Evolutionary conservation across 2,888 invertebrate species (phyloP).

Genomic region (Thera britannica): DNA sequence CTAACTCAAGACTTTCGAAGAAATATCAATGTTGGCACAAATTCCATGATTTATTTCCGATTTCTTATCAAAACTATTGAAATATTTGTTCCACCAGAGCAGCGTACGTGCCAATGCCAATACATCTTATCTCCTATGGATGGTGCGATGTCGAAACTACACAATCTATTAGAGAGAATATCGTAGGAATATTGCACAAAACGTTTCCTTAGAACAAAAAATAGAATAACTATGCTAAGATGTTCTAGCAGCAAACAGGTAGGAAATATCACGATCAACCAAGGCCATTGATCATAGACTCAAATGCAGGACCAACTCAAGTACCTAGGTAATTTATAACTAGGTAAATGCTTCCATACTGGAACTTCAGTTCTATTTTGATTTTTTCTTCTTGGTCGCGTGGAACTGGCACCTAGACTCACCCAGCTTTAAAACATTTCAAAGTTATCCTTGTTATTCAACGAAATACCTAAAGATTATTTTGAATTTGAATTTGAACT

Average conservation of each 20-base stretch:
- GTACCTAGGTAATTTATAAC: background rate
- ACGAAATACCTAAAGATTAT: too few relatives aligned
- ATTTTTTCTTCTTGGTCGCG: too few relatives aligned
- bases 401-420: too few relatives aligned
- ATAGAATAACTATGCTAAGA: constrained; percentile 2
- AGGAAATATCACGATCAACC: constrained; percentile 5
- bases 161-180: constrained; percentile 3
- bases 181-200: constrained; percentile 10
- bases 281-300: constrained; percentile 8
- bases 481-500: too few relatives aligned
- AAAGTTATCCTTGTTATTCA: too few relatives aligned
- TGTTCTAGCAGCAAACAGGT: background rate
- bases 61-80: too few relatives aligned
- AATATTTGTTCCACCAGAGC: background rate
- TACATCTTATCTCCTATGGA: constrained; percentile 12
- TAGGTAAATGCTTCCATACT: too few relatives aligned
- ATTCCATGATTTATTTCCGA: too few relatives aligned
- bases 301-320: constrained; percentile 1
- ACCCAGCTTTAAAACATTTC: too few relatives aligned
- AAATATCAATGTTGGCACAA: too few relatives aligned
- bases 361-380: too few relatives aligned
- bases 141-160: constrained; percentile 10
- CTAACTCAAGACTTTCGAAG: too few relatives aligned
- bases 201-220: background rate
- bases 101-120: constrained; percentile 5